phyloP scores from a whole-genome alignment of 1,140 invertebrate species.

The Lepidurus apus region DNA sequence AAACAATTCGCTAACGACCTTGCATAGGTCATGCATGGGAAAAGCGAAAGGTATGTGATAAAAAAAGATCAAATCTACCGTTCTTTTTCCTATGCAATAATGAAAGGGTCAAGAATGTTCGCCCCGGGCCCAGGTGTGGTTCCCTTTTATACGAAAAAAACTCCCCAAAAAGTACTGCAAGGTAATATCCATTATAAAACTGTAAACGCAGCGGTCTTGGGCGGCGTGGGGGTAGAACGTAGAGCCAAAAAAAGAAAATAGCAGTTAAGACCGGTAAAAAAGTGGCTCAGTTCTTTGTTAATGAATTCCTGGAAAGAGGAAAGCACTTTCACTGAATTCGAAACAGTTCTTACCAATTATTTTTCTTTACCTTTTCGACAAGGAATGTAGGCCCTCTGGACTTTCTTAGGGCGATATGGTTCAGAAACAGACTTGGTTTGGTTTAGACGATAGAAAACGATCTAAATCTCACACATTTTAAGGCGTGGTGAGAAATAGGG shows the following conservation, averaged over 20 bases:
- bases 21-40: not conserved
- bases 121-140: not conserved
- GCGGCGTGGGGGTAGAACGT: not conserved
- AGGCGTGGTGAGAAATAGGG: slow-evolving; percentile 11
- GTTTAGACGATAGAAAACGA: not conserved
- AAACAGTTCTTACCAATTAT: too few relatives aligned
- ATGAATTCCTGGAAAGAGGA: too few relatives aligned
- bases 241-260: too few relatives aligned
- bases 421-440: too few relatives aligned
- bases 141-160: not conserved
- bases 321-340: too few relatives aligned
- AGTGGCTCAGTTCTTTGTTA: too few relatives aligned
- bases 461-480: not conserved
- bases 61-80: not conserved
- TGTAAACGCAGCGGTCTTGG: not conserved
- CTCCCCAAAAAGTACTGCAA: not conserved
- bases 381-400: too few relatives aligned
- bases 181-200: not conserved
- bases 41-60: slow-evolving; percentile 10
- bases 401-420: too few relatives aligned
- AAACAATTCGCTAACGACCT: not conserved
- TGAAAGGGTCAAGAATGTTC: not conserved
- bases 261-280: too few relatives aligned
- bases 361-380: too few relatives aligned
- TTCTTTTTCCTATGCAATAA: not conserved